Base-by-base conservation (phyloP, 92 coral and sea anemone species). In the Pocillopora meandrina region DNA sequence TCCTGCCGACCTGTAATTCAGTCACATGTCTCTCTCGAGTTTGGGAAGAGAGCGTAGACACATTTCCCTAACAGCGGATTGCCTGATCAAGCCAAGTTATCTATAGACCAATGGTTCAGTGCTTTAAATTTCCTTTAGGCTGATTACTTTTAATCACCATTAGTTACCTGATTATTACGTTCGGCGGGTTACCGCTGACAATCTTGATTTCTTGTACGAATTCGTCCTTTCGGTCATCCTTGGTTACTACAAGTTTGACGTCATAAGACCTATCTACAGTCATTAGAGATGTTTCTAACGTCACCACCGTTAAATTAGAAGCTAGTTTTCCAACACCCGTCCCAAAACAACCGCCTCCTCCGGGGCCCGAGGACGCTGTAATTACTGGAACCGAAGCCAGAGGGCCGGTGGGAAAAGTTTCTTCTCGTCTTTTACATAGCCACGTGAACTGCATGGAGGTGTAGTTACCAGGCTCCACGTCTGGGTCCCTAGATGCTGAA, bases 111-210 rank as follows among this genome's bases (percentile, higher is more conserved):
- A 7, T 42, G 52, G 4, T 42, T 42, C 52, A 42, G 52, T 42
- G 52, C 52, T 42, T 2, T 42, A 26, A 16, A 78, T 18, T 17
- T 11, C 34, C 0, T 21, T 72, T 72, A 10, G 31, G 33, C 21
- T 26, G 19, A 66, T 26, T 11, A 31, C 33, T 20, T n/a, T 12
- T 67, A 31, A 21, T 10, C 7, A 67, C n/a, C 17, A 49, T 14
- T 33, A 68, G 33, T 56, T 77, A 91, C 94, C 87, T 88, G 18
- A 93, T 93, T 26, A 88, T 66, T 3, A 93, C 71, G 31, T 85
- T 82, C 7, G 95, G 97, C 7, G 97, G 97, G 59, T 89, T 83
- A 17, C 97, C 97, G 59, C 73, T 65, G 72, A 93, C 97, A n/a
- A 93, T 84, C 18, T 84, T 75, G 72, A 93, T 65, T 64, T 74